Percentiles rank a stretch among this genome's conserved stretches.
These are phyloP conservation scores for Trididemnum miniatum DNA, from an alignment of 23 tunicate genomes.

Conservation along the genomic window DNA sequence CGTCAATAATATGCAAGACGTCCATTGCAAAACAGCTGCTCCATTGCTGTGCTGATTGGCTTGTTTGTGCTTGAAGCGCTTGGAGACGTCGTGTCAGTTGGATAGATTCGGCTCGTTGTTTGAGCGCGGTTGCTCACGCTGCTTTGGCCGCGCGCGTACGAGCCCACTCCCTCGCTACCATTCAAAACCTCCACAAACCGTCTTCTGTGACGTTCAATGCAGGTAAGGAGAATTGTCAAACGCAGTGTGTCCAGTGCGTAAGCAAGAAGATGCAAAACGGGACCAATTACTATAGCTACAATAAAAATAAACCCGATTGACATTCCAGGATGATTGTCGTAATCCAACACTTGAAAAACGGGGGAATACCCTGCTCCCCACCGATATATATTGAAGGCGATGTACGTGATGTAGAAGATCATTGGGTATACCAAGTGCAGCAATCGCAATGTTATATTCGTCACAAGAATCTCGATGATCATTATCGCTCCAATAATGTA, in stretches of 20 bases:
- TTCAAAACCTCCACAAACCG: slow-evolving; percentile 34
- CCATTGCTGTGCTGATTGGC: background rate
- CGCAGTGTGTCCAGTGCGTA: slow-evolving; percentile 58
- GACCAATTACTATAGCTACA: slow-evolving; percentile 14
- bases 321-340: slow-evolving; percentile 12
- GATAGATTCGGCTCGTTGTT: background rate
- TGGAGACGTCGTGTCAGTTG: background rate
- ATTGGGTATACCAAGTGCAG: slow-evolving; percentile 55
- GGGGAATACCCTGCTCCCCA: slow-evolving; percentile 67
- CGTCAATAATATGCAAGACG: background rate
- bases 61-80: background rate
- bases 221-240: slow-evolving; percentile 35
- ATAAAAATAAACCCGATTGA: slow-evolving; percentile 33
- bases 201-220: slow-evolving; percentile 34
- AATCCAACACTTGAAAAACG: slow-evolving; percentile 28
- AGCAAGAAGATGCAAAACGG: slow-evolving; percentile 28
- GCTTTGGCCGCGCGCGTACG: background rate
- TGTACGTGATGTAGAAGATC: slow-evolving; percentile 38
- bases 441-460: slow-evolving; percentile 46
- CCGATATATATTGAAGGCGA: slow-evolving; percentile 51
- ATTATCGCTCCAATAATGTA: slow-evolving; percentile 39
- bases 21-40: background rate
- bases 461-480: slow-evolving; percentile 55
- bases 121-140: background rate
- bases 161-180: slow-evolving; percentile 13